These are phyloP conservation scores for Steatocranus sp. DNA, from an alignment of 2,797 vertebrate species.

Conservation along the genomic window DNA sequence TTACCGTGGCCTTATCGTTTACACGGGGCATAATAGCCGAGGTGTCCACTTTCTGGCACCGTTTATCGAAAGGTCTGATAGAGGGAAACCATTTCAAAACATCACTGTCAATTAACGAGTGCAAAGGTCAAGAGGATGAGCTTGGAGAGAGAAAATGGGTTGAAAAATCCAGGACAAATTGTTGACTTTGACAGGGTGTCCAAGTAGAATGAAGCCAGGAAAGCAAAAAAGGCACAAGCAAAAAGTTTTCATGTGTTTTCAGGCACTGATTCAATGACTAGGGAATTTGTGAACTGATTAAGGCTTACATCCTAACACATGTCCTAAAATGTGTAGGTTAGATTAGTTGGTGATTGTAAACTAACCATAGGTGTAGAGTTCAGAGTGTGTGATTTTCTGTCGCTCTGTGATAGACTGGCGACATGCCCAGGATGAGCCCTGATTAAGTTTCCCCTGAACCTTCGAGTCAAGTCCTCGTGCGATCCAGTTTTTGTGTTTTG, in stretches of 20 bases:
- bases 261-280: background rate
- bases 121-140: background rate
- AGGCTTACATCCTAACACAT: background rate
- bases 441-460: background rate
- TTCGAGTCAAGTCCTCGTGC: background rate
- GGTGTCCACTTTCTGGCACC: constrained; percentile 59
- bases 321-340: background rate
- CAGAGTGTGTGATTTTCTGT: background rate
- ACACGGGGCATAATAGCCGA: constrained; percentile 36
- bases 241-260: background rate
- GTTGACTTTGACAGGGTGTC: background rate
- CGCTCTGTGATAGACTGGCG: background rate
- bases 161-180: background rate
- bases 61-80: constrained; percentile 47
- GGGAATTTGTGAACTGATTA: background rate
- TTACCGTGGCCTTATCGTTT: constrained; percentile 53
- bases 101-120: constrained; percentile 60
- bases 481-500: background rate
- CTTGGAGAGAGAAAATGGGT: background rate
- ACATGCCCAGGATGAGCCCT: background rate
- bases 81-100: constrained; percentile 57
- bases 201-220: background rate
- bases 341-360: background rate
- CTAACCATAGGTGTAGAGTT: background rate
- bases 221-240: background rate